Conservation (phyloP, 2,888 invertebrate genomes). For the Heteromurus nitidus region DNA sequence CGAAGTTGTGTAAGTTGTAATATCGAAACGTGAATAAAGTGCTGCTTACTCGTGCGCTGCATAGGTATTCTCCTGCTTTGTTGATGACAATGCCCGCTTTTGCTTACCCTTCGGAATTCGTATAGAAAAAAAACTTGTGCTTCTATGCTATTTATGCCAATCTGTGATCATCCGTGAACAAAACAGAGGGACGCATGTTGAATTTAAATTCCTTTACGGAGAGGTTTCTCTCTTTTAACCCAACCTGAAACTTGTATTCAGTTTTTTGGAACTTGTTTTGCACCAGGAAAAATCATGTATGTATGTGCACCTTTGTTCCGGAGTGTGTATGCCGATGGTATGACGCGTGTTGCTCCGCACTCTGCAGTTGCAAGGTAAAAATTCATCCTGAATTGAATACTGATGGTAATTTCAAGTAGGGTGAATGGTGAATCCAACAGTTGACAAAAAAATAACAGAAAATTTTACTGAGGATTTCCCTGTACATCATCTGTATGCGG, state of each 20-base stretch:
- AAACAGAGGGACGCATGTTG: conserved; percentile 50
- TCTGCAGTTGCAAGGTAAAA: conserved; percentile 18
- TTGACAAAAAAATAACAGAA: conserved; percentile 34
- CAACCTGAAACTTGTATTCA: no score
- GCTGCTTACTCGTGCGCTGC: neutral
- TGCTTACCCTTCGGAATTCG: conserved; percentile 18
- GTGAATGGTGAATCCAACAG: conserved; percentile 57
- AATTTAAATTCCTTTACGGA: conserved; percentile 53
- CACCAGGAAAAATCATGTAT: conserved; percentile 15
- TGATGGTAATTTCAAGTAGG: conserved; percentile 6
- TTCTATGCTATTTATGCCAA: conserved; percentile 54
- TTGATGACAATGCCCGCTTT: conserved; percentile 49
- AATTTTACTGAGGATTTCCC: no score
- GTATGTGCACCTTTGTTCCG: neutral
- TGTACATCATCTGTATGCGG: conserved; percentile 18
- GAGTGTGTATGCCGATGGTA: no score
- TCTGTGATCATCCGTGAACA: conserved; percentile 52
- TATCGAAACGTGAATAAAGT: neutral
- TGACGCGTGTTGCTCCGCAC: no score
- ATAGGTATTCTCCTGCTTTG: conserved; percentile 39
- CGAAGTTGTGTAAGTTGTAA: neutral
- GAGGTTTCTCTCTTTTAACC: no score
- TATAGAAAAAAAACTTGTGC: conserved; percentile 21
- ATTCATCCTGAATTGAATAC: conserved; percentile 28
- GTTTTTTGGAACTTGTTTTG: no score